phyloP scores from a whole-genome alignment of 1,140 invertebrate species.

The Drosophila cardini region DNA sequence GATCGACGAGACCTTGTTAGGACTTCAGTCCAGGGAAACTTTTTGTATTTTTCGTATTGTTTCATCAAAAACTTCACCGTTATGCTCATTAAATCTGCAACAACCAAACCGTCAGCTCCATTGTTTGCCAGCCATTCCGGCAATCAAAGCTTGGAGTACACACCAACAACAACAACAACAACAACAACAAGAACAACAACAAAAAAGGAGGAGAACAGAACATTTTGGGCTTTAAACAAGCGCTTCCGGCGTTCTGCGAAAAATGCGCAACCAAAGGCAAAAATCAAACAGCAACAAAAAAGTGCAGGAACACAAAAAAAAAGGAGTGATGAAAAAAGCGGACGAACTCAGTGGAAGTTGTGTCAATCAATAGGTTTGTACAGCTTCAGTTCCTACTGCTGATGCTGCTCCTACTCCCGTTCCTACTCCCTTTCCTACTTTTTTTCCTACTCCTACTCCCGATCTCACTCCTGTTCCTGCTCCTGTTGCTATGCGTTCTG shows the following conservation, averaged over 20 bases:
- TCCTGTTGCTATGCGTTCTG: slow-evolving; percentile 61
- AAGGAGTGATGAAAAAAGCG: slow-evolving; percentile 10
- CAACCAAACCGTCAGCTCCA: slow-evolving; percentile 16
- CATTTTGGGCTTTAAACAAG: slow-evolving; percentile 59
- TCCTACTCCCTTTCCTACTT: background rate
- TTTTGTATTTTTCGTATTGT: slow-evolving; percentile 64
- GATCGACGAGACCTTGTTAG: slow-evolving; percentile 79
- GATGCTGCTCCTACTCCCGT: background rate
- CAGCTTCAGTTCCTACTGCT: slow-evolving; percentile 21
- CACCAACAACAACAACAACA: slow-evolving; percentile 15
- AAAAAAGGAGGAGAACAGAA: background rate
- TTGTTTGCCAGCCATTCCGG: slow-evolving; percentile 36
- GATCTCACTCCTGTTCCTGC: background rate
- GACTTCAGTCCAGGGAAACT: slow-evolving; percentile 13
- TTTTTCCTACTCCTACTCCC: background rate
- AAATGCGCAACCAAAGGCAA: slow-evolving; percentile 44
- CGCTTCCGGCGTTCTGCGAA: slow-evolving; percentile 80
- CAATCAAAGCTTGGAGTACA: slow-evolving; percentile 51
- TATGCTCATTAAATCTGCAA: slow-evolving; percentile 82
- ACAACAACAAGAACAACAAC: slow-evolving; percentile 10
- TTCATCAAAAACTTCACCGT: slow-evolving; percentile 82
- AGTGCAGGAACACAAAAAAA: slow-evolving; percentile 31
- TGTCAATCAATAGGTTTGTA: slow-evolving; percentile 82
- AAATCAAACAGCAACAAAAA: slow-evolving; percentile 28
- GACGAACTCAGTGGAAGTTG: slow-evolving; percentile 74